Base-by-base conservation (phyloP, 2,797 vertebrate genomes). In the Champsocephalus esox region DNA sequence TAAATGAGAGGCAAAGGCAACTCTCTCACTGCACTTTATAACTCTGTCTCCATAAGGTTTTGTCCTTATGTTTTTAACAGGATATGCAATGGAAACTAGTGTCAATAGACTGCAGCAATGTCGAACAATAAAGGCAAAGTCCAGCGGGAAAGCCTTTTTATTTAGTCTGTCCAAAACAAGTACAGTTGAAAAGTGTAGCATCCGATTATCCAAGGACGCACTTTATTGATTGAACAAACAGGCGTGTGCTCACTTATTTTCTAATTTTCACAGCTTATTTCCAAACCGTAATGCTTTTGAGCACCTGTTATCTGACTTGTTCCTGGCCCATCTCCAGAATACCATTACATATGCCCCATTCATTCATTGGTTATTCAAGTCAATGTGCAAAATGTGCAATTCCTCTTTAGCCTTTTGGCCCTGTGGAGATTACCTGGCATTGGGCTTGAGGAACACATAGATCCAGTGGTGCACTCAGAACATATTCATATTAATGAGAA, bases 401-500 rank as follows among this genome's bases (percentile, higher is more conserved):
- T 34, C 8, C 49, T 73, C 60, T 66, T 68, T 13, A 64, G 19
- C 34, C 66, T 34, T 49, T 73, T 79, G 57, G 86, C 67, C 60
- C 55, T 41, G n/a, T 45, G 28, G 68, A 57, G 8, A 7, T 38
- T 2, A 55, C 49, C 61, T 70, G 32, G 48, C 59, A 24, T 28
- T 66, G 41, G 44, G 17, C 50, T 70, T 41, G 3, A 55, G 44
- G 59, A 38, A 34, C n/a, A 66, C 44, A 75, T 49, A 67, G 34
- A 68, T 64, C 34, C 59, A 61, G 12, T 2, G 5, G 51, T 52
- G 57, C 62, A 68, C 28, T 78, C 17, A 45, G 12, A 68, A 68
- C 45, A 43, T 59, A 73, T 86, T 43, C n/a, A 78, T 72, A 78
- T 72, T 82, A 62, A 80, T 82, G 61, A 59, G 19, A 57, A n/a